These are phyloP conservation scores for Dicroscelio sp. DNA, from an alignment of 2,888 invertebrate species.

Conservation along the genomic window DNA sequence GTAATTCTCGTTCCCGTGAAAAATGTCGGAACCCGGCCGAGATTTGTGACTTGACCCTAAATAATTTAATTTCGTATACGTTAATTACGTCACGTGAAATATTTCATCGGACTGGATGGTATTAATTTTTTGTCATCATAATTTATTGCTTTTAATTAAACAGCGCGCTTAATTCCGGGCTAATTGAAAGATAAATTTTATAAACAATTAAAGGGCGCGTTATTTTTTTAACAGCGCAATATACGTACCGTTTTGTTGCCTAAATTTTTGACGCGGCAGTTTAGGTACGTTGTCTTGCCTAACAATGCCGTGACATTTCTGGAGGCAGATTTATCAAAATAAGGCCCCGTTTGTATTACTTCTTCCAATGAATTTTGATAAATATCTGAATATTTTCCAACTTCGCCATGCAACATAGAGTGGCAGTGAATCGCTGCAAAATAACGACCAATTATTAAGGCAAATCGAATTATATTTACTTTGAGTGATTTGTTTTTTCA, in stretches of 20 bases:
- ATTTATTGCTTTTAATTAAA: conserved; percentile 21
- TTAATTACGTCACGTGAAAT: conserved; percentile 27
- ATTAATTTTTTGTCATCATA: conserved; percentile 21
- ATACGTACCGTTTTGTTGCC: conserved; percentile 97
- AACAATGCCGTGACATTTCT: conserved; percentile 96
- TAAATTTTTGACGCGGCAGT: conserved; percentile 97
- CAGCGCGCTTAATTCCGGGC: background rate
- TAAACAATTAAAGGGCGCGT: background rate
- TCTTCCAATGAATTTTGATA: conserved; percentile 91
- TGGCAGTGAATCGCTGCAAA: conserved; percentile 89
- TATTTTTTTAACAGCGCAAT: no score
- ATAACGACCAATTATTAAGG: conserved; percentile 24
- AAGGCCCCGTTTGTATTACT: conserved; percentile 94
- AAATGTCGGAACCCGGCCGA: conserved; percentile 29
- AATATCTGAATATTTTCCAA: conserved; percentile 90
- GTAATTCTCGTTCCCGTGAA: conserved; percentile 15
- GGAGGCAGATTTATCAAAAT: conserved; percentile 95
- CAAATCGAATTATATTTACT: no score
- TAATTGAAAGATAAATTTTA: background rate
- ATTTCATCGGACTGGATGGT: background rate
- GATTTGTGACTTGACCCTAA: conserved; percentile 7
- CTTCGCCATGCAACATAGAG: conserved; percentile 88
- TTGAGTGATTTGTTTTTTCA: no score
- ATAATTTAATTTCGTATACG: background rate
- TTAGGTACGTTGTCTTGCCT: conserved; percentile 97